A percentile compares a stretch with the other conserved stretches of the same genome.
phyloP scores from a whole-genome alignment of 2,797 vertebrate genomes.

The Acridotheres tristis region DNA sequence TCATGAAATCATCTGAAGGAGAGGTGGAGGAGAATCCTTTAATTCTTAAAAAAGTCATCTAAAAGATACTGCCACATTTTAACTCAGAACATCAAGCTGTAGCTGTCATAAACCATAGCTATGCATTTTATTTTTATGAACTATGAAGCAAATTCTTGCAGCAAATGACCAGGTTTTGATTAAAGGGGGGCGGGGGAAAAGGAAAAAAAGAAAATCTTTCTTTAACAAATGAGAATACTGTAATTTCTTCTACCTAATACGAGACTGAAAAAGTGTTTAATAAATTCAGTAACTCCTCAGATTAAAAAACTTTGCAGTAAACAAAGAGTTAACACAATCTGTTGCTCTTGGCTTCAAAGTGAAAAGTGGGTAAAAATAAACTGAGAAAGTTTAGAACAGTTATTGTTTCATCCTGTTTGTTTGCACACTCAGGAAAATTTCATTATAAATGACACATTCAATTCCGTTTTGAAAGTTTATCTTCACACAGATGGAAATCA shows the following conservation, averaged over 20 bases:
- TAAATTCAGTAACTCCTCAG: not conserved
- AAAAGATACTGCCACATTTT: not conserved
- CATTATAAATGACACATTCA: not conserved
- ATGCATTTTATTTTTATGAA: not conserved
- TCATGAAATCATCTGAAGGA: not conserved
- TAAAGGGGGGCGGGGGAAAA: accelerated
- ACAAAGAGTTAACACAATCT: not conserved
- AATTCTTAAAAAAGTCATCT: not conserved
- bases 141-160: not conserved
- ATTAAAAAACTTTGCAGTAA: not conserved
- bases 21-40: not conserved
- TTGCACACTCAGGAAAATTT: not conserved
- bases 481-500: not conserved
- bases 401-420: not conserved
- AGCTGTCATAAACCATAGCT: not conserved
- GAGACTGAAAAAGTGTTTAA: not conserved
- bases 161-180: not conserved
- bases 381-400: not conserved
- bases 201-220: not conserved
- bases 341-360: not conserved
- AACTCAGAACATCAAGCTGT: not conserved
- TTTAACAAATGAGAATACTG: not conserved
- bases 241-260: not conserved
- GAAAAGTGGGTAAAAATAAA: not conserved
- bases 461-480: not conserved